phyloP scores from a whole-genome alignment of 2,113 vertebrate species.

The Isichthys henryi region DNA sequence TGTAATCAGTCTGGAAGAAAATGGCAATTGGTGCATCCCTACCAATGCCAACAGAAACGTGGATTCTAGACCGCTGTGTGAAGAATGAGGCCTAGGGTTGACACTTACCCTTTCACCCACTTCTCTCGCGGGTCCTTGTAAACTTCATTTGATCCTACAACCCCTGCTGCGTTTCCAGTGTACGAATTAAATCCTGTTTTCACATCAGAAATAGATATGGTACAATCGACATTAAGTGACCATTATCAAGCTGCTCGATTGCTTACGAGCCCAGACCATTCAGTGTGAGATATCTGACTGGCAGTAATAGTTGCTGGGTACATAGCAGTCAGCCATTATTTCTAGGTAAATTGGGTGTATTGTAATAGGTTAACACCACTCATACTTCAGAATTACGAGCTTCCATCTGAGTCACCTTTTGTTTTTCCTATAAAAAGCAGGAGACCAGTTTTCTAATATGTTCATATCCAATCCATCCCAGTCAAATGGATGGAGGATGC shows the following conservation, averaged over 20 bases:
- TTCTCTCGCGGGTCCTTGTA: conserved; percentile 80
- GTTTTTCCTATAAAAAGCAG: not conserved
- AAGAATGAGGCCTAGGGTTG: not conserved
- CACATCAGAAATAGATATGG: conserved; percentile 35
- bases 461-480: not conserved
- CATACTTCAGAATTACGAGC: not conserved
- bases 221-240: conserved; percentile 24
- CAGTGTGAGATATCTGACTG: not conserved
- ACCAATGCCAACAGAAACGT: not conserved
- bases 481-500: not conserved
- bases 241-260: conserved; percentile 4
- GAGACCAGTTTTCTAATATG: conserved; percentile 14
- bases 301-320: conserved; percentile 48
- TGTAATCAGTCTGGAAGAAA: not conserved
- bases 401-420: not conserved
- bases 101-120: conserved; percentile 74
- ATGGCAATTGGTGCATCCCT: not conserved
- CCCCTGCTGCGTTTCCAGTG: conserved; percentile 75
- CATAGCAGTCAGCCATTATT: not conserved
- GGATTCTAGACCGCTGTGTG: not conserved
- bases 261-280: not conserved
- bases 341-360: not conserved
- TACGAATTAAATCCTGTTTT: conserved; percentile 80
- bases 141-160: conserved; percentile 71
- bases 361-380: not conserved